Evolutionary conservation across 2,797 vertebrate genomes (phyloP), one percentile per base, ranked within the genome.

Genomic region (Enteromius unitaeniatus): DNA sequence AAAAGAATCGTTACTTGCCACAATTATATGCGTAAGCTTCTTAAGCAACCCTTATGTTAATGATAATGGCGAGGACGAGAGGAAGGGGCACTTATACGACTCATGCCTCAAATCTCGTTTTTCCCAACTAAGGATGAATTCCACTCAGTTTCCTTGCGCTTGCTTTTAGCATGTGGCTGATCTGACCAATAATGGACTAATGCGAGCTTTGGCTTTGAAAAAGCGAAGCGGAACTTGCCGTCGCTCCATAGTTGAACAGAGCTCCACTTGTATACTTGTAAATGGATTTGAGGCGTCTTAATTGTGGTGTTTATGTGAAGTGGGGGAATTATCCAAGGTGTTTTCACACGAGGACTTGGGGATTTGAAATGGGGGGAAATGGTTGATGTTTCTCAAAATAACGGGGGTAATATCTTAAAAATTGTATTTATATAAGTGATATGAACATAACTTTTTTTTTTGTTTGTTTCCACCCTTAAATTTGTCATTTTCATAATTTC

Each of bases 361-460:
- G 79, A 47, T 47, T 79, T 75, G 13, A 75, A 76, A 10, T 28
- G 34, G 45, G 31, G 82, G 14, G 3, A 40, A 51, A 78, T 78
- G 9, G 62, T 86, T 53, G 73, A 73, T 82, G 82, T 75, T 83
- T 69, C 64, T 74, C 72, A 76, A 82, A 82, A 74, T 65, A 55
- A 79, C 3, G 9, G 45, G 72, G 74, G 31, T 76, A 77, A 55
- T 70, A 79, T 85, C 83, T 84, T 69, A 86, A 93, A 90, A 86
- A 90, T 89, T 92, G 89, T 92, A 91, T 91, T 90, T 91, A 89
- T 92, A 89, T 92, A 91, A 91, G 89, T 88, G 89, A 90, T 89
- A 92, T 89, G 91, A 95, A 87, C 14, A 69, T 58, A 75, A 69
- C 53, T 73, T 62, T 69, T 82, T 49, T 34, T 31, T 49, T 26